Percentiles rank a stretch among this genome's conserved stretches.
phyloP scores from a whole-genome alignment of 2,113 vertebrate species.

The Oxyruncus cristatus region DNA sequence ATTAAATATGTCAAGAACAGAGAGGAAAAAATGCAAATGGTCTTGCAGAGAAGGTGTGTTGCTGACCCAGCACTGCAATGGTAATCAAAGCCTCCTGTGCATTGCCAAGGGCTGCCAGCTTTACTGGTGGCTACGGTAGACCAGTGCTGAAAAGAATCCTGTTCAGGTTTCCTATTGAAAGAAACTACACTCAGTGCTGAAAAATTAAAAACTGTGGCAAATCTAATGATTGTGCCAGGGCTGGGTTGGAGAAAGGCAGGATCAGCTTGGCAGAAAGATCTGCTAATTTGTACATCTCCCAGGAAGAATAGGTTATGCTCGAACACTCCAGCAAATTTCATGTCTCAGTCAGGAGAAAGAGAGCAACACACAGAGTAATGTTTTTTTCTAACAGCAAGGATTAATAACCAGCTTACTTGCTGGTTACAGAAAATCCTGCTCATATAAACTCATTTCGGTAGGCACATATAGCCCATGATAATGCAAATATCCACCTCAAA shows the following conservation, averaged over 20 bases:
- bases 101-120: background rate
- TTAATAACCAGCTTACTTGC: background rate
- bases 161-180: background rate
- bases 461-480: background rate
- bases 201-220: background rate
- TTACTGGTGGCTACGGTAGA: background rate
- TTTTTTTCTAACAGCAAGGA: background rate
- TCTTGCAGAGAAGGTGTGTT: background rate
- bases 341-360: background rate
- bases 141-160: background rate
- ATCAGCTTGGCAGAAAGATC: background rate
- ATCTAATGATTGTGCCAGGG: background rate
- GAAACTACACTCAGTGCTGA: background rate
- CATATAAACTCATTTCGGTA: background rate
- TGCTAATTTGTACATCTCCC: background rate
- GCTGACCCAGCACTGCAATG: background rate
- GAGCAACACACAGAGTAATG: background rate
- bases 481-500: background rate
- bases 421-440: background rate
- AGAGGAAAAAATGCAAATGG: conserved; percentile 12
- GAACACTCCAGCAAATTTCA: background rate
- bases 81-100: background rate
- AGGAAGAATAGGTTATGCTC: background rate
- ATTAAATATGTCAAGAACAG: conserved; percentile 4
- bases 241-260: background rate